These are phyloP conservation scores for Falcaria lacertinaria DNA, from an alignment of 2,888 invertebrate species.

Conservation along the genomic window DNA sequence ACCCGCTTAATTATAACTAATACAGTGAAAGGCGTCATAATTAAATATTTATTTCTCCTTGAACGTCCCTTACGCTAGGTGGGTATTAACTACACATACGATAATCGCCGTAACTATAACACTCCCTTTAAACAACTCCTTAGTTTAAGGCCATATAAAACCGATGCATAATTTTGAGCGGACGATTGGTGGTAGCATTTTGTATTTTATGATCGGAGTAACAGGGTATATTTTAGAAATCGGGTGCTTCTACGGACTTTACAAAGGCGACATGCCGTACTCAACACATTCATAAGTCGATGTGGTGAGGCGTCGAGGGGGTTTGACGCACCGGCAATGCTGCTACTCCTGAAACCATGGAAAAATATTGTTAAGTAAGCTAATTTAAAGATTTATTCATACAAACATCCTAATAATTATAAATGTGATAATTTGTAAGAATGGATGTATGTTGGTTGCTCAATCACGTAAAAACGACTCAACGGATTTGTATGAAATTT, in stretches of 20 bases:
- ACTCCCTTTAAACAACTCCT: background rate
- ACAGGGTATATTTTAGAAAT: background rate
- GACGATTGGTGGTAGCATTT: background rate
- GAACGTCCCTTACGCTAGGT: background rate
- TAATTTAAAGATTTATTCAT: too few species aligned
- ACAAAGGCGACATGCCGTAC: background rate
- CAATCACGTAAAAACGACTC: too few species aligned
- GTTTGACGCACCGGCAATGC: slow-evolving; percentile 38
- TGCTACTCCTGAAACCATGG: slow-evolving; percentile 35
- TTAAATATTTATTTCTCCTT: background rate
- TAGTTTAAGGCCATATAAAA: background rate
- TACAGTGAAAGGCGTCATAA: background rate
- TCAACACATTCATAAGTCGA: slow-evolving; percentile 37
- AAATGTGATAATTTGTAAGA: too few species aligned
- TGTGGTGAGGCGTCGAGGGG: slow-evolving; percentile 24
- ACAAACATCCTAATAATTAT: too few species aligned
- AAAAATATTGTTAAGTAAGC: background rate
- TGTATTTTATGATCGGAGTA: background rate
- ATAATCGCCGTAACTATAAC: background rate
- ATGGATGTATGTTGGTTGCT: too few species aligned
- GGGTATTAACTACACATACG: background rate
- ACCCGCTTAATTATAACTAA: background rate
- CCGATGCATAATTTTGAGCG: background rate
- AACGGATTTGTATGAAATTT: too few species aligned
- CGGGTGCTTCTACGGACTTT: background rate